phyloP scores from a whole-genome alignment of 2,888 invertebrate species.

The Thera britannica region DNA sequence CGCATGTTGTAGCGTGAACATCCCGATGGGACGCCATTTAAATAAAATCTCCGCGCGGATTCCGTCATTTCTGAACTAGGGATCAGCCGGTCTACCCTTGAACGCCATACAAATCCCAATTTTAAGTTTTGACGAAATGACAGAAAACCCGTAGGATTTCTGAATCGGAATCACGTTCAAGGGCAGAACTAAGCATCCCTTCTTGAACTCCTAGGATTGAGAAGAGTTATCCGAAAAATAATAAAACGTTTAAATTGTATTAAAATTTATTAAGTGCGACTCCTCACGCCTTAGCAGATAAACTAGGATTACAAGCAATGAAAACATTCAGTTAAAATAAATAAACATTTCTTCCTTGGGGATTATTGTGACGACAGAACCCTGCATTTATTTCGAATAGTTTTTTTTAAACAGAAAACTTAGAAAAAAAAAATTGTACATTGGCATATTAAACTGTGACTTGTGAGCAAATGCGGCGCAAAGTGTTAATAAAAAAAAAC shows the following conservation, averaged over 20 bases:
- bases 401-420: neutral
- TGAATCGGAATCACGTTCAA: too few relatives aligned
- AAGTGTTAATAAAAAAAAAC: neutral
- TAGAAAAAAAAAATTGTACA: neutral
- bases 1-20: too few relatives aligned
- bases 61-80: too few relatives aligned
- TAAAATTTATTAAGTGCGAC: conserved; percentile 64
- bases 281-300: conserved; percentile 63
- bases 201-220: too few relatives aligned
- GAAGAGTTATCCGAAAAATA: conserved; percentile 31
- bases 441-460: conserved; percentile 1
- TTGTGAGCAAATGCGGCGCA: conserved; percentile 4
- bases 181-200: too few relatives aligned
- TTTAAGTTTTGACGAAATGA: too few relatives aligned
- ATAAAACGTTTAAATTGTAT: conserved; percentile 47
- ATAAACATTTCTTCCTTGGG: conserved; percentile 45
- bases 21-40: too few relatives aligned
- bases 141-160: too few relatives aligned
- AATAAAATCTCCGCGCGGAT: too few relatives aligned
- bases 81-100: too few relatives aligned
- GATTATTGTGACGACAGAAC: conserved; percentile 40
- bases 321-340: conserved; percentile 57
- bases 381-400: conserved; percentile 27
- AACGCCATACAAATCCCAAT: too few relatives aligned
- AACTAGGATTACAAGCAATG: conserved; percentile 69